Conservation (phyloP, 2,888 invertebrate genomes). For the Taphrorychus bicolor region DNA sequence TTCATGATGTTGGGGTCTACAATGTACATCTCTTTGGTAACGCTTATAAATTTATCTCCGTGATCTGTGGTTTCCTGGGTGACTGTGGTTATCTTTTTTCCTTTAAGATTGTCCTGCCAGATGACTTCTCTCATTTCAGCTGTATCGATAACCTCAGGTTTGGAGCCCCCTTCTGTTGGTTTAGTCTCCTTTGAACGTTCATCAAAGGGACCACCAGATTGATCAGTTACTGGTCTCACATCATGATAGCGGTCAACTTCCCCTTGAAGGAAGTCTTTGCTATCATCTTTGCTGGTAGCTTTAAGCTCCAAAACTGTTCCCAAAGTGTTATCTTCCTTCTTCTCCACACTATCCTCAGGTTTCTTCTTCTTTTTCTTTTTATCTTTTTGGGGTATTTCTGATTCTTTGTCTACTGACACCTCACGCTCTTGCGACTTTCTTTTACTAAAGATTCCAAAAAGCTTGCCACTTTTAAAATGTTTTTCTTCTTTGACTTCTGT, state of each 20-base stretch:
- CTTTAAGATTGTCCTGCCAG: slow-evolving; percentile 32
- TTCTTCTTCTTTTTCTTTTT: slow-evolving; percentile 40
- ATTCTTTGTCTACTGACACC: slow-evolving; percentile 31
- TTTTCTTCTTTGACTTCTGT: slow-evolving; percentile 37
- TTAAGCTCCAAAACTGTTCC: slow-evolving; percentile 11
- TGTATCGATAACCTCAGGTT: slow-evolving; percentile 17
- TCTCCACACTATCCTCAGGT: slow-evolving; percentile 5
- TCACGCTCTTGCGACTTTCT: slow-evolving; percentile 47
- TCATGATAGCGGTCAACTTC: slow-evolving; percentile 51
- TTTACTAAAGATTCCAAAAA: slow-evolving; percentile 50
- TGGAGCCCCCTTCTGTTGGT: slow-evolving; percentile 43
- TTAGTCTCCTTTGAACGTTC: slow-evolving; percentile 50
- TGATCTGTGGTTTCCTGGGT: slow-evolving; percentile 37
- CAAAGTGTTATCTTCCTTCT: slow-evolving; percentile 28
- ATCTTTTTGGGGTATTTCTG: slow-evolving; percentile 33
- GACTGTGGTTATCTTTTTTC: slow-evolving; percentile 38
- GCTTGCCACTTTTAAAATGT: slow-evolving; percentile 38
- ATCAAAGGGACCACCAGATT: slow-evolving; percentile 48
- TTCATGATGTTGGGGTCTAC: slow-evolving; percentile 36
- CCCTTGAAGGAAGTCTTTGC: slow-evolving; percentile 48
- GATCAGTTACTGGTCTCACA: slow-evolving; percentile 32
- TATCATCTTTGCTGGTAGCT: slow-evolving; percentile 44
- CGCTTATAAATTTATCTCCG: slow-evolving; percentile 41
- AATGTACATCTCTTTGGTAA: slow-evolving; percentile 42
- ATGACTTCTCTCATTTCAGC: slow-evolving; percentile 30